Base-by-base conservation (phyloP, 2,888 invertebrate species). In the Drosophila atroscutellata region DNA sequence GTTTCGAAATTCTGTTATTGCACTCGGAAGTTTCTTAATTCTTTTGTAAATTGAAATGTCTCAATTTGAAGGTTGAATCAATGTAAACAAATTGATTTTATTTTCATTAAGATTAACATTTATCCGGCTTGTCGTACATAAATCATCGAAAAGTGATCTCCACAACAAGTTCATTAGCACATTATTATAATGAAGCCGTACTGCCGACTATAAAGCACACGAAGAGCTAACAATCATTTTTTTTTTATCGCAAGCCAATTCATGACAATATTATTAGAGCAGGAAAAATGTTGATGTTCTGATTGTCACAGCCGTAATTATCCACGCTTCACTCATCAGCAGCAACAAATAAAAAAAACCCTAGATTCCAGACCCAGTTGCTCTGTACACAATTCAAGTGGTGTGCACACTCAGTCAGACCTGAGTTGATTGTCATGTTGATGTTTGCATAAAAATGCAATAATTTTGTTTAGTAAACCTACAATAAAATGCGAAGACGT, bases 191-290 rank as follows among this genome's bases (percentile, higher is more conserved):
- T 58, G 15, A 47, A 42, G 13, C 26, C n/a, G 18, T 45, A 58
- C 18, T 7, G 2, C 62, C 42, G 2, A 54, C 37, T 59, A 63
- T 49, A 59, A 55, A 55, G 51, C 26, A 51, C 49, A 45, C 57
- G 36, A 56, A 62, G 47, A 75, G 51, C 47, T n/a, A 57, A 64
- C 55, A 65, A 62, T 47, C 11, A 30, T 26, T 42, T 61, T 64
- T 45, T 24, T 45, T 24, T 45, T 58, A 83, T 70, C 62, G 55
- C 59, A 56, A 60, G 32, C 36, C 52, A 84, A 75, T 69, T 77
- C 83, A 77, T 83, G 86, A 83, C 60, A 69, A 57, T 66, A 73
- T 89, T 77, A 86, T 83, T 80, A 86, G 74, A 74, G 71, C 58
- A 71, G 61, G 39, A 60, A 30, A 28, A 57, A 47, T 67, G 59